phyloP scores from a whole-genome alignment of 2,113 vertebrate species.

The Willisornis vidua region DNA sequence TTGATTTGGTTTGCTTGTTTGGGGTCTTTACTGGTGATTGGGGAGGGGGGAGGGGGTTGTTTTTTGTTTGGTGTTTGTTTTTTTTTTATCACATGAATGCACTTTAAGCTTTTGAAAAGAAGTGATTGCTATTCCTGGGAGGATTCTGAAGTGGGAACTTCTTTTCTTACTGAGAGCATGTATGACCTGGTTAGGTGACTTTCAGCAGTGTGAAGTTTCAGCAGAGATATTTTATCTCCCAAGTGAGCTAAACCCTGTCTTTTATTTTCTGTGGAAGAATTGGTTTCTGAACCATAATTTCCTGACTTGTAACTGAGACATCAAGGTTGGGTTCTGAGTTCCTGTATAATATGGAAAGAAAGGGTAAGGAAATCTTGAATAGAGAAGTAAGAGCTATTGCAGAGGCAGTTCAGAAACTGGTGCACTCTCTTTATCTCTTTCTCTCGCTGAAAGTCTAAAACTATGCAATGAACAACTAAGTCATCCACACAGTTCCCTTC shows the following conservation, averaged over 20 bases:
- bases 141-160: background rate
- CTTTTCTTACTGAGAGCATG: background rate
- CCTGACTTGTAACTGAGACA: background rate
- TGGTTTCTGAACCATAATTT: background rate
- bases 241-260: background rate
- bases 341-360: background rate
- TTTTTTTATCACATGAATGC: conserved; percentile 14
- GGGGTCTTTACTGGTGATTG: background rate
- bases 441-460: background rate
- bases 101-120: conserved; percentile 54
- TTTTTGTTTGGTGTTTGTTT: background rate
- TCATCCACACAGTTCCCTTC: background rate
- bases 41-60: too few species aligned
- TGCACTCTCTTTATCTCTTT: background rate
- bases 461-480: background rate
- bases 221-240: background rate
- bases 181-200: background rate
- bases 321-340: background rate
- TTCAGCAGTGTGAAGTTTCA: background rate
- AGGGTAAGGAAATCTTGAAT: background rate
- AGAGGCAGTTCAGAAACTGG: background rate
- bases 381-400: background rate
- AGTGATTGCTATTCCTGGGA: background rate
- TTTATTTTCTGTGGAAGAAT: background rate
- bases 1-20: background rate